A percentile compares a stretch with the other conserved stretches of the same genome.
phyloP scores from a whole-genome alignment of 2,113 vertebrate genomes.

The Pelvicachromis taeniatus region DNA sequence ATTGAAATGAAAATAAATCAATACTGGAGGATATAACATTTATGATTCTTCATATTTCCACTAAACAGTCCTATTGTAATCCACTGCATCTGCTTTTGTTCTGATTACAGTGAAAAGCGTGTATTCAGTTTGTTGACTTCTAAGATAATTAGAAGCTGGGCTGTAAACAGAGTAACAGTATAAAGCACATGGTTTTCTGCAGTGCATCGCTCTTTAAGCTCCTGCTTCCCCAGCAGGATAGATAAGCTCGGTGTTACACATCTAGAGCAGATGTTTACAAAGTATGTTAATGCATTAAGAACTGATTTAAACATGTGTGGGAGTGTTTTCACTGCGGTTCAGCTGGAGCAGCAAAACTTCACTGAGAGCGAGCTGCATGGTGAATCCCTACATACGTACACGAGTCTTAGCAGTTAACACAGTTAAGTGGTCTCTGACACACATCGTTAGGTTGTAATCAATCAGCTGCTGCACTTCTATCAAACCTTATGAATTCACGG shows the following conservation, averaged over 20 bases:
- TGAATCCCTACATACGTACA: neutral
- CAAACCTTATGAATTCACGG: neutral
- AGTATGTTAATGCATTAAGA: neutral
- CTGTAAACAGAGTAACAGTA: too few species aligned
- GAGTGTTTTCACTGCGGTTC: too few species aligned
- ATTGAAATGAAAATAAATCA: neutral
- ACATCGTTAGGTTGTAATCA: neutral
- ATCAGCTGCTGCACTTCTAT: neutral
- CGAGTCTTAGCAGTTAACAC: neutral
- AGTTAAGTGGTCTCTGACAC: neutral
- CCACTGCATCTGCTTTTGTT: neutral
- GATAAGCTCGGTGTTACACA: neutral
- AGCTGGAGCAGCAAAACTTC: neutral
- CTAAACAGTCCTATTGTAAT: accelerated
- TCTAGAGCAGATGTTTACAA: neutral
- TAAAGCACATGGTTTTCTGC: too few species aligned
- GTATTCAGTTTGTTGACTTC: neutral
- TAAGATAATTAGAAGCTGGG: neutral
- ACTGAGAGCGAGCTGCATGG: neutral
- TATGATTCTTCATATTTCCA: neutral
- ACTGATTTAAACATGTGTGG: neutral
- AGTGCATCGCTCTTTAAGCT: neutral
- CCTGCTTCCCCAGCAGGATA: too few species aligned
- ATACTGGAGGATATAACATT: accelerated
- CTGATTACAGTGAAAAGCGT: neutral